A percentile compares a stretch with the other conserved stretches of the same genome.
Evolutionary conservation across 2,113 vertebrate genomes (phyloP).

Genomic region (Collichthys lucidus): DNA sequence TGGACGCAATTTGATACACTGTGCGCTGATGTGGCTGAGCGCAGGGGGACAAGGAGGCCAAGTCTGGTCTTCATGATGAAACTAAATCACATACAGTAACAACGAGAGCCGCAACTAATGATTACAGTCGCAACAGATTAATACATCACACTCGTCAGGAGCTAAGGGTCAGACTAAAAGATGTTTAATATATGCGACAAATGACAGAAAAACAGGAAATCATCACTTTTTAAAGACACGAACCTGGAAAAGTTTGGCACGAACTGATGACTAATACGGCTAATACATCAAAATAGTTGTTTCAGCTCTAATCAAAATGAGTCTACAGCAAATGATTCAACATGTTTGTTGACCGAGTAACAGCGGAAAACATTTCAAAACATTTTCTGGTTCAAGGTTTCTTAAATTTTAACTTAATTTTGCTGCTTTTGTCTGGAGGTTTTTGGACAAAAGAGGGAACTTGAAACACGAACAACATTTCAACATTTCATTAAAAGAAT

Average conservation of each 20-base stretch:
- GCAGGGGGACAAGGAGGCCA: conserved; percentile 17
- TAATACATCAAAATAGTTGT: neutral
- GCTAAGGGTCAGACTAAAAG: neutral
- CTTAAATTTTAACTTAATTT: neutral
- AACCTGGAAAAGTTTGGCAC: too few species aligned
- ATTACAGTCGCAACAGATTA: too few species aligned
- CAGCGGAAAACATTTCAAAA: neutral
- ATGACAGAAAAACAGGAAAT: neutral
- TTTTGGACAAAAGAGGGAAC: neutral
- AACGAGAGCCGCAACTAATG: neutral
- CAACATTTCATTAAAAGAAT: too few species aligned
- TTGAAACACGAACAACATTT: too few species aligned
- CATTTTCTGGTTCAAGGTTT: neutral
- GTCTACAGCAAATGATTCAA: too few species aligned
- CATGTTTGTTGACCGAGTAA: neutral
- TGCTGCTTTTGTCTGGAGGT: neutral
- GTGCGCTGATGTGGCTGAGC: conserved; percentile 47
- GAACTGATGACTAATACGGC: too few species aligned
- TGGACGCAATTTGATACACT: conserved; percentile 38
- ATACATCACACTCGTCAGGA: neutral
- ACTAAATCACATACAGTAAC: neutral
- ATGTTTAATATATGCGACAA: neutral
- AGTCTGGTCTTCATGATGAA: neutral
- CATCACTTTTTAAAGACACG: neutral
- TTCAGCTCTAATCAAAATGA: too few species aligned